These are phyloP conservation scores for Hyphantria cunea DNA, from an alignment of 1,140 invertebrate species.

Conservation along the genomic window DNA sequence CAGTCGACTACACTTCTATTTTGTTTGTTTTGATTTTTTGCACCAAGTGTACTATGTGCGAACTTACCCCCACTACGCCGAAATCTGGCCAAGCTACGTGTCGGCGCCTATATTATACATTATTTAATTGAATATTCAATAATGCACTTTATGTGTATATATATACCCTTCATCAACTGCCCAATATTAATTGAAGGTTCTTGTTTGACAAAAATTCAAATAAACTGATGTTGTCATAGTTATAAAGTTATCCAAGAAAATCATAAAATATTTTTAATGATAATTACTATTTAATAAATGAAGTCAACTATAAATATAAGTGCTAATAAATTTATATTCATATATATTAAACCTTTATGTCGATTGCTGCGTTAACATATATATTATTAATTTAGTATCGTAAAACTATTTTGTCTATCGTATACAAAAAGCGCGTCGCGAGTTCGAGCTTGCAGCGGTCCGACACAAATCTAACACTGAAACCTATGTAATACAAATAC, in stretches of 20 bases:
- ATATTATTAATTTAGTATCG: background rate
- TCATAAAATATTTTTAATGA: too few relatives aligned
- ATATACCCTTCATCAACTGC: background rate
- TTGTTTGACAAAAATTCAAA: too few relatives aligned
- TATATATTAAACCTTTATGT: slow-evolving; percentile 13
- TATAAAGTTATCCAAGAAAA: too few relatives aligned
- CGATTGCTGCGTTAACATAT: slow-evolving; percentile 32
- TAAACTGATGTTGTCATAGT: too few relatives aligned
- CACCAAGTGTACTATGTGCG: too few relatives aligned
- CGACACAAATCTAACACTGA: slow-evolving; percentile 26
- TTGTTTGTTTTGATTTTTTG: too few relatives aligned
- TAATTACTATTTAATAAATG: background rate
- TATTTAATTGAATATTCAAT: too few relatives aligned
- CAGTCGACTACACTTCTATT: too few relatives aligned
- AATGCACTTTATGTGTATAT: background rate
- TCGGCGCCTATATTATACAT: too few relatives aligned
- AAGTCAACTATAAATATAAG: slow-evolving; percentile 28
- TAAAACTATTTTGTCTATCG: slow-evolving; percentile 46
- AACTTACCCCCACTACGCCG: too few relatives aligned
- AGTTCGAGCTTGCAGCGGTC: slow-evolving; percentile 46
- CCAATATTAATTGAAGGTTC: too few relatives aligned
- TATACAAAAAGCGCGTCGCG: slow-evolving; percentile 54
- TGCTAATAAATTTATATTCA: slow-evolving; percentile 11
- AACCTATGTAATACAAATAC: background rate
- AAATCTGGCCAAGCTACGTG: too few relatives aligned